These are phyloP conservation scores for Meloidogyne chitwoodi DNA, from an alignment of 1,140 invertebrate genomes.

Conservation along the genomic window DNA sequence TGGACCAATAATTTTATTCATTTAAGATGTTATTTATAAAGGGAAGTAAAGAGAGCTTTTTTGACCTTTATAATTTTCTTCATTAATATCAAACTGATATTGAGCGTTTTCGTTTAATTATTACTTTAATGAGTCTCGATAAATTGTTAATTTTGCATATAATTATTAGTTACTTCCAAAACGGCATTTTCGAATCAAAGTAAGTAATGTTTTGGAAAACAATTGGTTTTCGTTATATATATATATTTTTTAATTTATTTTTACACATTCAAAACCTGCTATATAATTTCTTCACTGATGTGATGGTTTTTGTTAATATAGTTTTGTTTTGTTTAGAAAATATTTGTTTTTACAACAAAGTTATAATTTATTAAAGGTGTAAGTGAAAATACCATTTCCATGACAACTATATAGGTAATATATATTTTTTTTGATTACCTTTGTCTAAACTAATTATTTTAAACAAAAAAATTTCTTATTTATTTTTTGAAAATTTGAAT, in stretches of 20 bases:
- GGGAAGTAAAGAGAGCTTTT: background rate
- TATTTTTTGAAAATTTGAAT: too few relatives aligned
- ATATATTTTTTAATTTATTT: too few relatives aligned
- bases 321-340: too few relatives aligned
- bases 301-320: too few relatives aligned
- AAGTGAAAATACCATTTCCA: background rate
- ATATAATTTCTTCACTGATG: too few relatives aligned
- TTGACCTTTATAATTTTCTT: background rate
- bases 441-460: background rate
- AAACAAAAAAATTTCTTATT: background rate
- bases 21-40: background rate
- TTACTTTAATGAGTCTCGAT: background rate
- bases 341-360: background rate
- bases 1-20: background rate
- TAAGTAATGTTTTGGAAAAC: too few relatives aligned
- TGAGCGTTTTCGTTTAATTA: background rate
- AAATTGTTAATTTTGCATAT: background rate
- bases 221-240: too few relatives aligned
- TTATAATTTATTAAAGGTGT: background rate
- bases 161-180: too few relatives aligned
- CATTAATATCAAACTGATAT: too few relatives aligned
- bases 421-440: background rate
- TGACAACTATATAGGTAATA: background rate
- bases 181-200: too few relatives aligned
- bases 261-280: too few relatives aligned